Conservation (phyloP, 2,113 vertebrate species). For the Etheostoma cragini region DNA sequence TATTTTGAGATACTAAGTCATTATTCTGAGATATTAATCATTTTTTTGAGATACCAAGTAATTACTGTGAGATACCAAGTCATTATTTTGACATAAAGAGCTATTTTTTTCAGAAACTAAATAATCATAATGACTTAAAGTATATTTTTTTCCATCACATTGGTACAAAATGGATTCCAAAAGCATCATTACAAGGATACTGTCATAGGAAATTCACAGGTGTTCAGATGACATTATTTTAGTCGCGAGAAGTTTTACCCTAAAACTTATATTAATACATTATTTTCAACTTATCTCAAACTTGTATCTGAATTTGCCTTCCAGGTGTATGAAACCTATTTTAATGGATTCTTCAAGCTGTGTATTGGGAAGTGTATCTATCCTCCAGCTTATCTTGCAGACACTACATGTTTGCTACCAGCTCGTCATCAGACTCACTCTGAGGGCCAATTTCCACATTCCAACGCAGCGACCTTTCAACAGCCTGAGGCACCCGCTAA, state of each 20-base stretch:
- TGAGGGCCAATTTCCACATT: slow-evolving; percentile 12
- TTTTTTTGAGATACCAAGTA: too few species aligned
- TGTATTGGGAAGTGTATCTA: background rate
- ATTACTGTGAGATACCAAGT: too few species aligned
- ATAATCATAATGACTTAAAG: too few species aligned
- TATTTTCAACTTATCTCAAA: background rate
- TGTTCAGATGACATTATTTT: too few species aligned
- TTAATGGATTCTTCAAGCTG: slow-evolving; percentile 12
- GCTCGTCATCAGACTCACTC: slow-evolving; percentile 27
- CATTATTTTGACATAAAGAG: too few species aligned
- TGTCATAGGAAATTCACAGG: too few species aligned
- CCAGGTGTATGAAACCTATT: background rate
- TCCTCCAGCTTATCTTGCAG: slow-evolving; percentile 21
- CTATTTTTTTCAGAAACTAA: too few species aligned
- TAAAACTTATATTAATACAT: background rate
- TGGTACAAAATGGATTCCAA: too few species aligned
- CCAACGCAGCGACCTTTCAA: slow-evolving; percentile 52
- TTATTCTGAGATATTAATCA: too few species aligned
- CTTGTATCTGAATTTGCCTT: background rate
- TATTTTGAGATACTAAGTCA: too few species aligned
- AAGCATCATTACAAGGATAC: too few species aligned
- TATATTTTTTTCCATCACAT: too few species aligned
- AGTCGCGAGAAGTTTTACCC: background rate
- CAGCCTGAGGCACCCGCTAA: slow-evolving; percentile 56
- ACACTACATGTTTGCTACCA: slow-evolving; percentile 27